Base-by-base conservation (phyloP, 2,113 vertebrate genomes). In the Lathamus discolor region DNA sequence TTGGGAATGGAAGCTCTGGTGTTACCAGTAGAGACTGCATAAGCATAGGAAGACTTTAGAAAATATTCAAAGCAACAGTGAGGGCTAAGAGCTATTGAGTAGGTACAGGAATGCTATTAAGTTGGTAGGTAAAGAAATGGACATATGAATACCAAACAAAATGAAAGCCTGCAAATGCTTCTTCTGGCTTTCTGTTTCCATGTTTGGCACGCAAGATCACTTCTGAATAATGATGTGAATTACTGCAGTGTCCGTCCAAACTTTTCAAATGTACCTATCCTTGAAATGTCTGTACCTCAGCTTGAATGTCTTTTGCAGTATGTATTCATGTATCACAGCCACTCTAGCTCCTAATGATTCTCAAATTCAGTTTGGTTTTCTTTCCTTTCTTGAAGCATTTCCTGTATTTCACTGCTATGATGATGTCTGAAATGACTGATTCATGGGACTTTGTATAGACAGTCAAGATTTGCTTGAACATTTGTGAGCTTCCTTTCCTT, bases 181-280 rank as follows among this genome's bases (percentile, higher is more conserved):
- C 23, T 37, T 62, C 44, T 41, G 63, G 14, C 23, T 12, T 70
- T 76, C 43, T 6, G 4, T 41, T 82, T 25, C 39, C 15, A 1
- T 5, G 5, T 57, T 49, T 5, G 4, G 7, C 31, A 6, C 35
- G 17, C 0, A 1, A 64, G n/a, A 25, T 41, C 18, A 5, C 20
- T 33, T 57, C n/a, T 29, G 51, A n/a, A 49, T 41, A 44, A n/a
- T 1, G 3, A 8, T 35, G 13, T 52, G 61, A 67, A 10, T 51
- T 52, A 24, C 2, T 63, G 59, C 24, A 9, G 0, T 4, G 17
- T 22, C 51, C 61, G 20, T 31, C 8, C 43, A 25, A 9, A 17
- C 46, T 73, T 52, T n/a, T 64, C 39, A 43, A 7, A 7, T 6
- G 15, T 18, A 15, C 17, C 20, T 43, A 1, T 29, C 59, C 73